These are phyloP conservation scores for Catamblyrhynchus diadema DNA, from an alignment of 2,797 vertebrate species.

Conservation along the genomic window DNA sequence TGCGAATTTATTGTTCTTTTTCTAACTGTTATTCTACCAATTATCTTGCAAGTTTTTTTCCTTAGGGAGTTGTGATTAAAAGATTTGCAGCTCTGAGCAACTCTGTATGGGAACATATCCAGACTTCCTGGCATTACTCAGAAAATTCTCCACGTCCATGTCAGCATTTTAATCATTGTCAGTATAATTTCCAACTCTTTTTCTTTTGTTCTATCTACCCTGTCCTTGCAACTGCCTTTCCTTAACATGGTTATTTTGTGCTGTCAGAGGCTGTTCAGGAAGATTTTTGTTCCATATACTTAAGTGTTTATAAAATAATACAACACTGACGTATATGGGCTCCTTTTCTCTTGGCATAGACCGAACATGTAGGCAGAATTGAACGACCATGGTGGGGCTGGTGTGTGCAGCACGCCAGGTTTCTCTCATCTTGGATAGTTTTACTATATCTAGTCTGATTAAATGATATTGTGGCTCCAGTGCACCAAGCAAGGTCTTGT, in stretches of 20 bases:
- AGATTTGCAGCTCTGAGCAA: neutral
- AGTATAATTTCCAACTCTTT: neutral
- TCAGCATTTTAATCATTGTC: neutral
- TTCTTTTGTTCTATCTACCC: neutral
- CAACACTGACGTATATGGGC: neutral
- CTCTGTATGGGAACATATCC: neutral
- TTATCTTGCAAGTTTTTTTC: conserved; percentile 17
- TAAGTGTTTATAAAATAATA: neutral
- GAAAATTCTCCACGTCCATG: neutral
- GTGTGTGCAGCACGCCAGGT: neutral
- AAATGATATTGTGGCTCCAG: neutral
- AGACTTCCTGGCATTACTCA: neutral
- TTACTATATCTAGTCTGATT: neutral
- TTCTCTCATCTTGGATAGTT: neutral
- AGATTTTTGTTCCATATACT: neutral
- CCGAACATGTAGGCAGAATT: rapidly evolving
- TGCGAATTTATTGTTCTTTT: neutral
- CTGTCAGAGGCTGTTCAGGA: neutral
- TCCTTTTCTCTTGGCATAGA: neutral
- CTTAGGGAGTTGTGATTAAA: neutral
- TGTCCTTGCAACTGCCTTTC: neutral
- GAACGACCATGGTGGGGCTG: neutral
- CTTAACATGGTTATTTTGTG: neutral
- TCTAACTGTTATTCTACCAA: neutral
- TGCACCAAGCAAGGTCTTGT: rapidly evolving